Percentiles rank a stretch among this genome's conserved stretches.
These are phyloP conservation scores for Amphipyra berbera DNA, from an alignment of 2,888 invertebrate genomes.

Conservation along the genomic window DNA sequence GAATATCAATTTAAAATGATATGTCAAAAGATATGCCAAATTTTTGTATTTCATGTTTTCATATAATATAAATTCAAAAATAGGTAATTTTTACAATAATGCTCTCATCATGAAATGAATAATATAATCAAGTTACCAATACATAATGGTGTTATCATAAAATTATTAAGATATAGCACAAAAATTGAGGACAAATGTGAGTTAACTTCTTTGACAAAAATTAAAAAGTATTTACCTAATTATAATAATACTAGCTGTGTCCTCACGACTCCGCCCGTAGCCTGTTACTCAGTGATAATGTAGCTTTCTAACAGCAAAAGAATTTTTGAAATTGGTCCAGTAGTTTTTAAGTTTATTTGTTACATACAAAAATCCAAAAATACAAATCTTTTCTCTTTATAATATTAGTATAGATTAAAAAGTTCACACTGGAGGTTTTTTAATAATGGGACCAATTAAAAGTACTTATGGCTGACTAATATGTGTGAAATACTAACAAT, in stretches of 20 bases:
- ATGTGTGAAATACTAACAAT: constrained; percentile 25
- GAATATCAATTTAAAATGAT: constrained; percentile 8
- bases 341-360: too few species aligned
- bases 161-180: constrained; percentile 62
- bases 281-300: too few species aligned
- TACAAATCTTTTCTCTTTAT: too few species aligned
- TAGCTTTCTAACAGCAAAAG: too few species aligned
- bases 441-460: constrained; percentile 63
- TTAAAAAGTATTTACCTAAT: background rate
- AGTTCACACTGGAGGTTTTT: constrained; percentile 24
- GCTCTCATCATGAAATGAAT: constrained; percentile 73
- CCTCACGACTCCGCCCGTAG: too few species aligned
- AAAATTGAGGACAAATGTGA: constrained; percentile 63
- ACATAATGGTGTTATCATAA: constrained; percentile 55
- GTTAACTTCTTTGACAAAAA: constrained; percentile 63
- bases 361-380: too few species aligned
- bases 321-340: too few species aligned
- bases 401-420: constrained; percentile 1
- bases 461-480: constrained; percentile 66
- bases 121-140: constrained; percentile 65
- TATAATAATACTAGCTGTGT: too few species aligned
- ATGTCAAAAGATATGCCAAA: constrained; percentile 40
- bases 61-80: constrained; percentile 21
- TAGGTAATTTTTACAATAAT: constrained; percentile 40
- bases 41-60: constrained; percentile 12